Conservation (phyloP, 2,113 vertebrate species). For the Pelecanus crispus region DNA sequence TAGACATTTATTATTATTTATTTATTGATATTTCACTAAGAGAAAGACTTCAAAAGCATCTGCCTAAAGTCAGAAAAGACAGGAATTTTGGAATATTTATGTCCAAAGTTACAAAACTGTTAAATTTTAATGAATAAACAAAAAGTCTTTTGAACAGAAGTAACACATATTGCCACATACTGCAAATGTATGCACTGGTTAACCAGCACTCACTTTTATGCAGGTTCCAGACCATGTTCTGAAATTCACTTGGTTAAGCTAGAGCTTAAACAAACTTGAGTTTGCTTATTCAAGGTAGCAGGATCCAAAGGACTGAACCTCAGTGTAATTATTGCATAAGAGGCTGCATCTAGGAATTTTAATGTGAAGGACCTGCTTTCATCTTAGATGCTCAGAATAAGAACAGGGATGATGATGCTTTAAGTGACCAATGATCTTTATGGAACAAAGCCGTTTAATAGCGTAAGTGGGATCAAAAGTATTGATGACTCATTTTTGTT, state of each 20-base stretch:
- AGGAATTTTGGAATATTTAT: not conserved
- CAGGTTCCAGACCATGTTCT: not conserved
- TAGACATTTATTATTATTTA: not conserved
- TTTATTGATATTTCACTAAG: not conserved
- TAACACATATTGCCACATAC: not conserved
- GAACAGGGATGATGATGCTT: not conserved
- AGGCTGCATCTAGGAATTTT: not conserved
- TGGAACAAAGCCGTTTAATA: not conserved
- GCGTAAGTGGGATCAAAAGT: not conserved
- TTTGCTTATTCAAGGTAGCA: not conserved
- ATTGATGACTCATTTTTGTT: not conserved
- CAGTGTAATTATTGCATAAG: not conserved
- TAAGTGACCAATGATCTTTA: not conserved
- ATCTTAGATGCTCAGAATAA: not conserved
- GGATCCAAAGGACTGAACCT: not conserved
- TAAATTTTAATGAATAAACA: not conserved
- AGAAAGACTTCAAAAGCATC: not conserved
- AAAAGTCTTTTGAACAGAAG: not conserved
- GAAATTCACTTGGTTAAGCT: not conserved
- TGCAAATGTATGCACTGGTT: not conserved
- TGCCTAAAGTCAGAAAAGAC: not conserved
- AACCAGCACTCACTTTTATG: not conserved
- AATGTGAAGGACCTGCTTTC: not conserved
- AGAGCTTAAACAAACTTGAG: not conserved
- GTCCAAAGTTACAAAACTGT: not conserved